Conservation (phyloP, 64 coral and sea anemone species). For the Pocillopora verrucosa region DNA sequence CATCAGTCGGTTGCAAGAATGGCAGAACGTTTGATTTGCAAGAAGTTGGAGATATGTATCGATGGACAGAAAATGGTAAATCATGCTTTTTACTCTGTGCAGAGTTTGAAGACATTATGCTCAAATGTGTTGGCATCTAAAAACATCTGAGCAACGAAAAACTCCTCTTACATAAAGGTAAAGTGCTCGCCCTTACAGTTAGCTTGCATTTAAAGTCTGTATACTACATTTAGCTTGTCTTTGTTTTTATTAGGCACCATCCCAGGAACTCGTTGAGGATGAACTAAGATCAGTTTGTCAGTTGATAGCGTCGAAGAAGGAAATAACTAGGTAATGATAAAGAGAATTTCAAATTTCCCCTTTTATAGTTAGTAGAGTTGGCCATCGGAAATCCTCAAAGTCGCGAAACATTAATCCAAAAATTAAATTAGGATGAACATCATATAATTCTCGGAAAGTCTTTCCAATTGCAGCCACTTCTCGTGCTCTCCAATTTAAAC, state of each 20-base stretch:
- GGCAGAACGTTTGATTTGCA: constrained; percentile 55
- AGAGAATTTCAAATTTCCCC: not conserved
- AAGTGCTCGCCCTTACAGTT: not conserved
- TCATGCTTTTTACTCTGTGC: not conserved
- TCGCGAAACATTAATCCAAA: too few relatives aligned
- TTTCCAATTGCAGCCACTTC: too few relatives aligned
- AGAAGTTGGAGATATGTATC: constrained; percentile 32
- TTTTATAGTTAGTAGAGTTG: not conserved
- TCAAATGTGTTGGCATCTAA: too few relatives aligned
- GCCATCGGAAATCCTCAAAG: too few relatives aligned
- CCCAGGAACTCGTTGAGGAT: constrained; percentile 7
- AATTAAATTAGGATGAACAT: too few relatives aligned
- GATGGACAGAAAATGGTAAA: constrained; percentile 13
- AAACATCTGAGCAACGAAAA: too few relatives aligned
- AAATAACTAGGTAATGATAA: constrained; percentile 1
- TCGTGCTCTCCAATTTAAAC: too few relatives aligned
- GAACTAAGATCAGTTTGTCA: constrained; percentile 57
- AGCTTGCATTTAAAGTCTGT: not conserved
- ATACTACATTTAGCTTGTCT: not conserved
- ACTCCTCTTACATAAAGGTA: too few relatives aligned
- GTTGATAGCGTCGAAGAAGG: constrained; percentile 55
- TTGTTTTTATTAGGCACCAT: constrained; percentile 21
- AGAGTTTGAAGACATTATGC: too few relatives aligned
- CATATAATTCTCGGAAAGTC: too few relatives aligned
- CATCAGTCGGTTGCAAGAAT: constrained; percentile 21